phyloP scores from a whole-genome alignment of 2,797 vertebrate species.

The Tapirus indicus region DNA sequence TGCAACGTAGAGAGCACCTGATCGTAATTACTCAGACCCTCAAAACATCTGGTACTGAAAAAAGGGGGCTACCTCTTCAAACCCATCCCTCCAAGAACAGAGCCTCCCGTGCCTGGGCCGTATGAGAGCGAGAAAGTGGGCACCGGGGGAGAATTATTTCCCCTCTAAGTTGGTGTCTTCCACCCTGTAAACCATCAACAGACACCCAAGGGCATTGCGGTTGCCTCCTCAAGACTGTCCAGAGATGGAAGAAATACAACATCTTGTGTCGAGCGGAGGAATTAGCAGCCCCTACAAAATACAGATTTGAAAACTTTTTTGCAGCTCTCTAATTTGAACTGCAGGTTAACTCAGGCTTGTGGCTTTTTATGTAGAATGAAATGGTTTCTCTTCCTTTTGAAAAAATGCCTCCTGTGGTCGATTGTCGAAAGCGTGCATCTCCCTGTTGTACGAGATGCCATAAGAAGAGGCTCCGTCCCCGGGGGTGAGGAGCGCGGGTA shows the following conservation, averaged over 20 bases:
- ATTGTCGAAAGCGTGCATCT: no score
- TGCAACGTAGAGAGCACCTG: background rate
- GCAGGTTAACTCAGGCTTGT: no score
- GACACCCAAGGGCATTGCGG: fast-evolving
- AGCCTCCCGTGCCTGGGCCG: background rate
- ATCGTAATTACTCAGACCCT: background rate
- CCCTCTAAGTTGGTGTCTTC: background rate
- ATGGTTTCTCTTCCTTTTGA: background rate
- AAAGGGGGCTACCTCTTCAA: background rate
- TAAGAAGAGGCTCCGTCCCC: background rate
- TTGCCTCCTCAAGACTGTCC: background rate
- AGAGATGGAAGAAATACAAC: no score
- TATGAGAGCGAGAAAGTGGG: fast-evolving
- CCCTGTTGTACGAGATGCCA: background rate
- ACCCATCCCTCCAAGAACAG: background rate
- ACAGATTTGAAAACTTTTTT: background rate
- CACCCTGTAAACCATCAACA: background rate
- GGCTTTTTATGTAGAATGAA: background rate
- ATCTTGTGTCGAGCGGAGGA: fast-evolving
- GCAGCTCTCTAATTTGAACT: background rate
- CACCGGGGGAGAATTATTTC: fast-evolving
- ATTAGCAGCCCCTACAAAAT: background rate
- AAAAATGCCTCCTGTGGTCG: background rate
- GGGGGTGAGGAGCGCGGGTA: background rate
- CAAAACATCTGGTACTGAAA: background rate